Evolutionary conservation across 2,888 invertebrate species (phyloP).

Genomic region (Diarsia mendica): DNA sequence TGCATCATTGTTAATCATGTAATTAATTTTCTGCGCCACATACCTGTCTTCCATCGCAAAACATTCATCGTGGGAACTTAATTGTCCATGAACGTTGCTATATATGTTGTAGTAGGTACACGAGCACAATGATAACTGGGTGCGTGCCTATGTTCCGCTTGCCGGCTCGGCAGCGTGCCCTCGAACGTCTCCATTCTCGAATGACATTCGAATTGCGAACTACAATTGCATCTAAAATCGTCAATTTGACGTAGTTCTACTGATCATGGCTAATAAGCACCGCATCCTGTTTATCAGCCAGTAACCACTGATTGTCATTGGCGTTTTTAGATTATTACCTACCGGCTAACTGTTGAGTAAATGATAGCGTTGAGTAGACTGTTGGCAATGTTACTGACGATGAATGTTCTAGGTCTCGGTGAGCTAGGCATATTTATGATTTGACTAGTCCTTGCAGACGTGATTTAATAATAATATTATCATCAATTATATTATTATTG

Average conservation of each 20-base stretch:
- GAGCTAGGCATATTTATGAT: not conserved
- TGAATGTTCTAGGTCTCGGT: not conserved
- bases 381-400: slow-evolving; percentile 4
- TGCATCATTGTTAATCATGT: slow-evolving; percentile 38
- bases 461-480: not conserved
- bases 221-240: slow-evolving; percentile 75
- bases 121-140: slow-evolving; percentile 46
- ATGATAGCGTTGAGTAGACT: slow-evolving; percentile 33
- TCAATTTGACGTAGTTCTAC: slow-evolving; percentile 77
- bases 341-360: slow-evolving; percentile 54
- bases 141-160: slow-evolving; percentile 57
- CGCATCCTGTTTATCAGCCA: slow-evolving; percentile 79
- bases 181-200: slow-evolving; percentile 70
- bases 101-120: slow-evolving; percentile 16
- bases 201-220: slow-evolving; percentile 70
- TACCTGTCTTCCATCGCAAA: slow-evolving; percentile 52
- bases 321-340: slow-evolving; percentile 65
- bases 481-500: too few relatives aligned
- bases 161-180: slow-evolving; percentile 58
- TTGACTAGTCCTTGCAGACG: not conserved
- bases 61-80: slow-evolving; percentile 58
- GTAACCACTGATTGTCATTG: slow-evolving; percentile 67
- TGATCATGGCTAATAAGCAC: slow-evolving; percentile 79
- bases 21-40: slow-evolving; percentile 51
- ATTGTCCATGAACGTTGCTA: slow-evolving; percentile 40